Percentiles rank a stretch among this genome's conserved stretches.
Conservation (phyloP, 2,113 vertebrate species). For the Uria lomvia region DNA sequence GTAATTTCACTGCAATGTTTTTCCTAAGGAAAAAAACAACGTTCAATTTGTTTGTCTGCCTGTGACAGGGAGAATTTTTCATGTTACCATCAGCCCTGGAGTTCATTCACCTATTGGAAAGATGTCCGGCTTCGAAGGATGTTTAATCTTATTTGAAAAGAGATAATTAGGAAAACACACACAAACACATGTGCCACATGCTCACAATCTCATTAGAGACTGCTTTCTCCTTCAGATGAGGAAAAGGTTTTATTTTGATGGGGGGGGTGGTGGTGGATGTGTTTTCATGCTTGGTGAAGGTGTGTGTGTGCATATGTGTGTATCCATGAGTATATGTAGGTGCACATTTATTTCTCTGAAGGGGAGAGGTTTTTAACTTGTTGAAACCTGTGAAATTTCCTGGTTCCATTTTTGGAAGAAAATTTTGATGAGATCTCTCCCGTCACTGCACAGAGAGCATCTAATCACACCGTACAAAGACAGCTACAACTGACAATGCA, state of each 20-base stretch:
- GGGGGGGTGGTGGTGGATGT: background rate
- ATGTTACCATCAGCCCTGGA: slow-evolving; percentile 8
- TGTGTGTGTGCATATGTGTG: background rate
- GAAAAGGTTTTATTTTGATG: background rate
- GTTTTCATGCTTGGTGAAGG: background rate
- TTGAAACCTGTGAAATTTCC: background rate
- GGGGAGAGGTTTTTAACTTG: background rate
- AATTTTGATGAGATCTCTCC: slow-evolving; percentile 37
- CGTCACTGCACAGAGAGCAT: background rate
- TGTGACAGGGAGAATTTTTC: slow-evolving; percentile 50
- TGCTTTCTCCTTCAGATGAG: background rate
- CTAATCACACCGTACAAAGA: slow-evolving; percentile 27
- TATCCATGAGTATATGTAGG: background rate
- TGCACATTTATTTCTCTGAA: background rate
- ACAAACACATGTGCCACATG: background rate
- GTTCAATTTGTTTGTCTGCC: slow-evolving; percentile 37
- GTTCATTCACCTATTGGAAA: slow-evolving; percentile 62
- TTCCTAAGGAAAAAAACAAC: background rate
- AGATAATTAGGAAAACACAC: slow-evolving; percentile 44
- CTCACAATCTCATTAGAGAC: background rate
- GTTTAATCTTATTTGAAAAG: slow-evolving; percentile 53
- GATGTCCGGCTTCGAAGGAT: slow-evolving; percentile 31
- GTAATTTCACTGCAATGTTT: background rate
- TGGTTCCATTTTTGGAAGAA: slow-evolving; percentile 15
- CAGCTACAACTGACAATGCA: slow-evolving; percentile 44